Evolutionary conservation across 2,888 invertebrate genomes (phyloP), one percentile per base, ranked within the genome.

Genomic region (Gymnosoma rotundatum): DNA sequence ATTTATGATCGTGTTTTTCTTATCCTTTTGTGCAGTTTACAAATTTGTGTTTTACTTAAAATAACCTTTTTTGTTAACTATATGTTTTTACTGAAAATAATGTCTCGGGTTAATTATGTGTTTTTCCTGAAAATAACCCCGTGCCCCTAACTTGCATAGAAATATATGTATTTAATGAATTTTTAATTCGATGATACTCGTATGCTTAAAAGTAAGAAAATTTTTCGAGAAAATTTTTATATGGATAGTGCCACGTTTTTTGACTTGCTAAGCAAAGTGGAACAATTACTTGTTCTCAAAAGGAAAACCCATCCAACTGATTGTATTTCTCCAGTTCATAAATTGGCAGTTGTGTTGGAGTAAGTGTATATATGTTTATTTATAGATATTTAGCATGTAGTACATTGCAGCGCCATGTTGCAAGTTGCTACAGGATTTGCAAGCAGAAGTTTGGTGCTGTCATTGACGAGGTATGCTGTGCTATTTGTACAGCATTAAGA

Each of bases 401-500:
- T 3, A 18, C 58, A 25, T 32, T 58, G 32, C 58, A 58, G 14
- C 58, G 58, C 25, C 58, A 58, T 50, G 18, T 5, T 50, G 50
- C 50, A 3, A 58, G 21, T 12, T 58, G 32, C 50, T 50, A 18
- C n/a, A n/a, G 50, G 12, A 45, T 42, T 8, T 45, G 20, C 18
- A 70, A 70, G 6, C 58, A 70, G 14, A 45, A 32, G n/a, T 70
- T 58, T 58, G 58, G 70, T 7, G 10, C 52, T 1, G 10, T 70
- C 12, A 70, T 70, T 36, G 58, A 58, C 18, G 58, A 70, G 25
- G 70, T 70, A 2, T 58, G 70, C 32, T 58, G 3, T 48, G 70
- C 58, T 25, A 18, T 58, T 45, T 70, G 58, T 32, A 58, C 12
- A 58, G 56, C 66, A 52, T n/a, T 66, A 36, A 50, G 52, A 52